Conservation (phyloP, 2,797 vertebrate species). For the Poliocrania exsul region DNA sequence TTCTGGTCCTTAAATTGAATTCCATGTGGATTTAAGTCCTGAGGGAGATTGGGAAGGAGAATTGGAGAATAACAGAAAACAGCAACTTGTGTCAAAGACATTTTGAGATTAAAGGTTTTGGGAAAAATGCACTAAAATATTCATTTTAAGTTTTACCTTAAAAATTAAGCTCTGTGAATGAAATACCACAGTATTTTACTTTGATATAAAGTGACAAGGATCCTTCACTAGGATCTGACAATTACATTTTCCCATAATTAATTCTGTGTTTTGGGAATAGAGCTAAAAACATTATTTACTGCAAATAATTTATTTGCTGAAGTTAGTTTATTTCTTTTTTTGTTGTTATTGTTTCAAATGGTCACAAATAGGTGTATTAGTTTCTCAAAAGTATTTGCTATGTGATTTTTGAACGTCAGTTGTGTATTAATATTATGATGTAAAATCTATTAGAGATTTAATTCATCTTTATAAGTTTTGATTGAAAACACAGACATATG, state of each 20-base stretch:
- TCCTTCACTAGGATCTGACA: background rate
- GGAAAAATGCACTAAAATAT: background rate
- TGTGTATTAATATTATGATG: background rate
- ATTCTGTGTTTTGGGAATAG: conserved; percentile 9
- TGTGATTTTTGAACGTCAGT: background rate
- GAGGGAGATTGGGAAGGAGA: background rate
- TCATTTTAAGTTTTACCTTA: background rate
- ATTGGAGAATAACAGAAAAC: background rate
- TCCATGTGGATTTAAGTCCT: background rate
- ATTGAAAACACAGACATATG: background rate
- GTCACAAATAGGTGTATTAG: background rate
- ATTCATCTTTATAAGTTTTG: background rate
- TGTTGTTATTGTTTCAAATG: background rate
- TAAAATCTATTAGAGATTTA: background rate
- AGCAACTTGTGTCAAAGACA: background rate
- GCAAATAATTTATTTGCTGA: conserved; percentile 24
- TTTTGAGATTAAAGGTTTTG: background rate
- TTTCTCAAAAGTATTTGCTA: background rate
- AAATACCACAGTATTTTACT: background rate
- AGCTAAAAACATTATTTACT: background rate
- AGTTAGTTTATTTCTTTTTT: background rate
- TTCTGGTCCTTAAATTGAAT: background rate
- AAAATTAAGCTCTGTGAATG: background rate
- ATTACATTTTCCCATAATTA: background rate
- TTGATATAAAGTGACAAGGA: background rate